Evolutionary conservation across 1,140 invertebrate species (phyloP).

Genomic region (Ooceraea biroi): DNA sequence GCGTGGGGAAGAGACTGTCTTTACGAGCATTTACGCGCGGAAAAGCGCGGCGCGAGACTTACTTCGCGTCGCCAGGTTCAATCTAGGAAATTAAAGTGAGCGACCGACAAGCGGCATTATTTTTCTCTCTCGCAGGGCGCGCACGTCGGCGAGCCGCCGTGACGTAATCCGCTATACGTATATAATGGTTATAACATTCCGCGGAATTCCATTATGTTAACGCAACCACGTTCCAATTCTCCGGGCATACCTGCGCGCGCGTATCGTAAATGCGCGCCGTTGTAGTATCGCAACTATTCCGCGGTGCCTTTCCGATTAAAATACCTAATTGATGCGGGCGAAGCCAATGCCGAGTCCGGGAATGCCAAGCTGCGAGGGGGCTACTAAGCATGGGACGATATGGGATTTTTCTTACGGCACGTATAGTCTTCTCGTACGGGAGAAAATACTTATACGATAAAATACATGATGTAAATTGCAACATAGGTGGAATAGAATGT

Average conservation of each 20-base stretch:
- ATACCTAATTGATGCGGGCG: slow-evolving; percentile 76
- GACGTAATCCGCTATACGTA: slow-evolving; percentile 75
- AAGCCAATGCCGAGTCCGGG: slow-evolving; percentile 52
- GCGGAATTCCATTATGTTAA: slow-evolving; percentile 79
- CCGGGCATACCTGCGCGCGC: slow-evolving; percentile 64
- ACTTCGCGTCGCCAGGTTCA: slow-evolving; percentile 30
- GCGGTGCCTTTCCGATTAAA: slow-evolving; percentile 75
- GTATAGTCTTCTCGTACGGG: neutral
- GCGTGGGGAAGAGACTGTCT: neutral
- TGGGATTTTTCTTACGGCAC: slow-evolving; percentile 37
- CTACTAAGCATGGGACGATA: slow-evolving; percentile 13
- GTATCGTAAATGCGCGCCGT: slow-evolving; percentile 73
- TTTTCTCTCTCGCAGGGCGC: slow-evolving; percentile 56
- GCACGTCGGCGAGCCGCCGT: slow-evolving; percentile 58
- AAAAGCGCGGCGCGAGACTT: slow-evolving; percentile 16
- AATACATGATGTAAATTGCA: slow-evolving; percentile 60
- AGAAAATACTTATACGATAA: slow-evolving; percentile 50
- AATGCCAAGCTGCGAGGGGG: slow-evolving; percentile 62
- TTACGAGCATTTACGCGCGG: slow-evolving; percentile 29
- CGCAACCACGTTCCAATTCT: slow-evolving; percentile 78
- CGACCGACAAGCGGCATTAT: slow-evolving; percentile 59
- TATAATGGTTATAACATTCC: slow-evolving; percentile 80
- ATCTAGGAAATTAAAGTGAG: slow-evolving; percentile 67
- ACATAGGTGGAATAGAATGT: slow-evolving; percentile 56
- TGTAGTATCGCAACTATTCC: slow-evolving; percentile 76